Evolutionary conservation across 2,113 vertebrate genomes (phyloP).

Genomic region (Glaucomys volans): DNA sequence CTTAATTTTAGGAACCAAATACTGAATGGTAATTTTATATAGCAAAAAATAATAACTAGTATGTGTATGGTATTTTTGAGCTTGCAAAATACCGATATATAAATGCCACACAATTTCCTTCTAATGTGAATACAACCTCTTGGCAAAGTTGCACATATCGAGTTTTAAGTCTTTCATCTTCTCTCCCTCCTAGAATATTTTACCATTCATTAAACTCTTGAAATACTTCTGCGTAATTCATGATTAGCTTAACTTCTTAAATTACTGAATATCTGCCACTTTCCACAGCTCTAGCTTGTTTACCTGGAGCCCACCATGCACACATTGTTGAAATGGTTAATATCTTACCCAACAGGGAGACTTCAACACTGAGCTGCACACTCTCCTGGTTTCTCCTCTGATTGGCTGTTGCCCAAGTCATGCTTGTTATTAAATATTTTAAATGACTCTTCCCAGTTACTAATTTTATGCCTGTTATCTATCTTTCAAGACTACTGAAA

Average conservation of each 20-base stretch:
- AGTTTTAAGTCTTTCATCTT: not conserved
- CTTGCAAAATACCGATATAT: not conserved
- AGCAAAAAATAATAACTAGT: not conserved
- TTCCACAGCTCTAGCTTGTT: not conserved
- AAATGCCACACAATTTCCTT: not conserved
- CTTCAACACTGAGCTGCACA: not conserved
- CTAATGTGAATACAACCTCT: not conserved
- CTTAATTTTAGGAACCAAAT: conserved; percentile 26
- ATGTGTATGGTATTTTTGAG: not conserved
- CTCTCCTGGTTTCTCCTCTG: not conserved
- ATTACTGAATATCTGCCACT: not conserved
- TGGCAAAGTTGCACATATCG: not conserved
- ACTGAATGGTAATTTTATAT: not conserved
- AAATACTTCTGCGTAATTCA: not conserved
- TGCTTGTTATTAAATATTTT: conserved; percentile 7
- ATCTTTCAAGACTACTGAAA: not conserved
- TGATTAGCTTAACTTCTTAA: not conserved
- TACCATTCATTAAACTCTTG: not conserved
- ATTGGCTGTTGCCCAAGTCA: not conserved
- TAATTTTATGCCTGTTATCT: not conserved
- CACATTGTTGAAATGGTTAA: not conserved
- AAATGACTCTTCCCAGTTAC: conserved; percentile 6
- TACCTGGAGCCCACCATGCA: not conserved
- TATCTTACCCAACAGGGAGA: not conserved
- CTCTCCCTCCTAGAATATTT: not conserved